Evolutionary conservation across 2,888 invertebrate genomes (phyloP).

Genomic region (Sarcophaga subvicina): DNA sequence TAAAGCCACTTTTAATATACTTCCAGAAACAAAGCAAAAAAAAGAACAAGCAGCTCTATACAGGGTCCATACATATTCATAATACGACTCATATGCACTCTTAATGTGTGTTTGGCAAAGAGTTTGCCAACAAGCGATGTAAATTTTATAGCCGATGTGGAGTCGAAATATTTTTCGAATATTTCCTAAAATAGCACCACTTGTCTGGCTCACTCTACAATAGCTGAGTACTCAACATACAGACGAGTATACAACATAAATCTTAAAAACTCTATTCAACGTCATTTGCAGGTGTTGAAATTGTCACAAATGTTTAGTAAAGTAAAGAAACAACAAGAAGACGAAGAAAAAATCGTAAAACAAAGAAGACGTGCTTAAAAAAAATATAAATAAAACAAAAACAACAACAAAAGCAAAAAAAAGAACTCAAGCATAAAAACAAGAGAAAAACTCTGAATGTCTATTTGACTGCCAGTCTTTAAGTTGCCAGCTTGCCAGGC

Average conservation of each 20-base stretch:
- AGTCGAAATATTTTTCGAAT: neutral
- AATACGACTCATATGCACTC: neutral
- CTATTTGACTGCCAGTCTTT: slow-evolving; percentile 60
- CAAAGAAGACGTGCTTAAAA: slow-evolving; percentile 15
- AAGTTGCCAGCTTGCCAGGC: slow-evolving; percentile 32
- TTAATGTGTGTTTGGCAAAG: neutral
- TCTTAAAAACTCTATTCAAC: slow-evolving; percentile 65
- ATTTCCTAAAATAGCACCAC: neutral
- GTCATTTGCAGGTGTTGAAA: slow-evolving; percentile 69
- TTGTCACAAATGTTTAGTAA: slow-evolving; percentile 67
- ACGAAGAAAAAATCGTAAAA: neutral
- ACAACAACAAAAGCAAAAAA: no score
- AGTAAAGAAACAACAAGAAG: slow-evolving; percentile 23
- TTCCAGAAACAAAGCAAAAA: slow-evolving; percentile 41
- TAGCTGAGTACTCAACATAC: neutral
- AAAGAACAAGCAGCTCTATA: neutral
- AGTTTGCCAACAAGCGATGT: neutral
- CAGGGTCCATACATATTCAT: slow-evolving; percentile 15
- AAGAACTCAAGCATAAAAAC: neutral
- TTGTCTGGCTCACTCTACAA: neutral
- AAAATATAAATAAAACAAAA: neutral
- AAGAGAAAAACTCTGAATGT: slow-evolving; percentile 43
- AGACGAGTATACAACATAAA: slow-evolving; percentile 52
- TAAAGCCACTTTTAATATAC: slow-evolving; percentile 67
- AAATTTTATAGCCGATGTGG: neutral